Base-by-base conservation (phyloP, 2,113 vertebrate species). In the Enhydra lutris region DNA sequence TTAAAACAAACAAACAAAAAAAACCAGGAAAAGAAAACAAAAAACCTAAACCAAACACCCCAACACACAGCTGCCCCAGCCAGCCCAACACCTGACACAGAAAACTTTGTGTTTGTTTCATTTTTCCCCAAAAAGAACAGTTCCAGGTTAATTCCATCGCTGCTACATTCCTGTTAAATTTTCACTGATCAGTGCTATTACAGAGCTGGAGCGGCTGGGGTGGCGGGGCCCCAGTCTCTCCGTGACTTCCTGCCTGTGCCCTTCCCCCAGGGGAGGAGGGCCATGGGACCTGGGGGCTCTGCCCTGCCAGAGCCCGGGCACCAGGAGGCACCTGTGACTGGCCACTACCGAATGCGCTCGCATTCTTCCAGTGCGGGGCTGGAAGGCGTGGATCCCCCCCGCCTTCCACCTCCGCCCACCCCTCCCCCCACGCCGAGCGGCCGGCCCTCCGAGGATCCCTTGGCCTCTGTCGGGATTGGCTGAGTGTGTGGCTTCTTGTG, bases 11-110 rank as follows among this genome's bases (percentile, higher is more conserved):
- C 91, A 71, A 89, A 17, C 80, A 47, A 57, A n/a, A 85, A 92
- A 88, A 42, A 57, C 80, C 71, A 93, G 96, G 96, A 87, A 86
- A 96, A 92, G 95, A 92, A 31, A 65, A 63, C 96, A 92, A 95
- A 29, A 65, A 31, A 29, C 7, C 57, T 23, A 39, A 73, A 12
- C n/a, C 34, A 90, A 97, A 95, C 89, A 98, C 97, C 98, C 97
- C 97, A 98, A 98, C 98, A 76, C 97, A 98, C 97, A 97, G 97
- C 97, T 67, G 97, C 98, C 98, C 88, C 98, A 94, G 98, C 98
- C 87, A 97, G 76, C 97, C 98, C 80, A 82, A 89, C 94, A 97
- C 39, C 4, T 97, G 98, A 97, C 11, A 20, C 97, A 98, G 97
- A 98, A 97, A 97, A 97, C 94, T 79, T 73, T 23, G 89, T 89